Evolutionary conservation across 2,113 vertebrate genomes (phyloP).

Genomic region (Dipodomys spectabilis): DNA sequence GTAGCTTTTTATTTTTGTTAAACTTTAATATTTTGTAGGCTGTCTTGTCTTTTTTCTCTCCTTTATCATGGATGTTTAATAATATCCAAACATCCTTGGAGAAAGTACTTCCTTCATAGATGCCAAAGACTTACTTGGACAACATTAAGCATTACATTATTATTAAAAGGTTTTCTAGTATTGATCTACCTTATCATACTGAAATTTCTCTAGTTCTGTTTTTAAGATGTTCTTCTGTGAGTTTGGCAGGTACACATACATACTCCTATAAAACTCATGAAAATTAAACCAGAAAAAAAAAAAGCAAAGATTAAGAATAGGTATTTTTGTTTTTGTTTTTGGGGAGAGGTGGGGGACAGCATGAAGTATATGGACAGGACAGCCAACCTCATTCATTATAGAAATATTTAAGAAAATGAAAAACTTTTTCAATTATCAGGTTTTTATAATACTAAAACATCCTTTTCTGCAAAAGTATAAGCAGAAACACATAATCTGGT

Average conservation of each 20-base stretch:
- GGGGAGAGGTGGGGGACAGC: background rate
- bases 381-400: slow-evolving; percentile 15
- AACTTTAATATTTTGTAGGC: too few species aligned
- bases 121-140: too few species aligned
- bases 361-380: background rate
- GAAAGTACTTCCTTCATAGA: background rate
- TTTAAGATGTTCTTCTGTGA: too few species aligned
- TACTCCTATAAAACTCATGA: background rate
- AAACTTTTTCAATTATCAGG: slow-evolving; percentile 11
- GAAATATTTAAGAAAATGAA: background rate
- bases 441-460: slow-evolving; percentile 27
- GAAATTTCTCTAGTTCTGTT: too few species aligned
- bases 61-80: too few species aligned
- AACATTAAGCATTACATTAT: too few species aligned
- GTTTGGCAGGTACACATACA: background rate
- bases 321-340: background rate
- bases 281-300: slow-evolving; percentile 45
- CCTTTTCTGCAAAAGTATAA: background rate
- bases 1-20: too few species aligned
- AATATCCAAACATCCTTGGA: too few species aligned
- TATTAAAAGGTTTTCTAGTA: too few species aligned
- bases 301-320: slow-evolving; percentile 26
- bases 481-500: background rate
- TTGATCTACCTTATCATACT: too few species aligned
- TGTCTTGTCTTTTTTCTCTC: too few species aligned